phyloP scores from a whole-genome alignment of 2,797 vertebrate species.

The Hemibagrus guttatus region DNA sequence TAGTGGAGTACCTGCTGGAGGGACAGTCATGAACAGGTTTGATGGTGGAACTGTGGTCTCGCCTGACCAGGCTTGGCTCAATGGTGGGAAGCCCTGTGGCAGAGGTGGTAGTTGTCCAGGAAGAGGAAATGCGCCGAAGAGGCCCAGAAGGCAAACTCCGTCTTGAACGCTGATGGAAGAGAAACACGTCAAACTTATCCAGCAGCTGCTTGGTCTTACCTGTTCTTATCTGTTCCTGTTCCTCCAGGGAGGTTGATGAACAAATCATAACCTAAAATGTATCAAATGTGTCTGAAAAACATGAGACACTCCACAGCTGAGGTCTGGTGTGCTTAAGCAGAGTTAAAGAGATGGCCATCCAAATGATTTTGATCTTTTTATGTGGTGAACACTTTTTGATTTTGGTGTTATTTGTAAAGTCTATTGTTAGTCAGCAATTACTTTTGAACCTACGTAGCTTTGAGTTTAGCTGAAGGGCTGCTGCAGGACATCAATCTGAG shows the following conservation, averaged over 20 bases:
- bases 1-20: constrained; percentile 79
- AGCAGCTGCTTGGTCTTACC: neutral
- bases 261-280: neutral
- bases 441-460: neutral
- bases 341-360: neutral
- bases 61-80: constrained; percentile 89
- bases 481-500: neutral
- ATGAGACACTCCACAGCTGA: neutral
- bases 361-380: neutral
- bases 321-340: neutral
- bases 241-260: neutral
- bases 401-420: neutral
- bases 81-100: constrained; percentile 94
- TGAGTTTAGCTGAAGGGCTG: neutral
- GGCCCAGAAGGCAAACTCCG: constrained; percentile 89
- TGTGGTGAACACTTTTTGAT: neutral
- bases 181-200: constrained; percentile 17
- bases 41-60: constrained; percentile 93
- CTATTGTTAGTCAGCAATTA: neutral
- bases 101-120: constrained; percentile 98
- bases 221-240: neutral
- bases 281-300: neutral
- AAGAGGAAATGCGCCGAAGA: constrained; percentile 90
- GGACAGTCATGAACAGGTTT: constrained; percentile 85
- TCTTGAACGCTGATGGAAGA: constrained; percentile 82